Evolutionary conservation across 1,140 invertebrate species (phyloP).

Genomic region (Pentalonia nigronervosa): DNA sequence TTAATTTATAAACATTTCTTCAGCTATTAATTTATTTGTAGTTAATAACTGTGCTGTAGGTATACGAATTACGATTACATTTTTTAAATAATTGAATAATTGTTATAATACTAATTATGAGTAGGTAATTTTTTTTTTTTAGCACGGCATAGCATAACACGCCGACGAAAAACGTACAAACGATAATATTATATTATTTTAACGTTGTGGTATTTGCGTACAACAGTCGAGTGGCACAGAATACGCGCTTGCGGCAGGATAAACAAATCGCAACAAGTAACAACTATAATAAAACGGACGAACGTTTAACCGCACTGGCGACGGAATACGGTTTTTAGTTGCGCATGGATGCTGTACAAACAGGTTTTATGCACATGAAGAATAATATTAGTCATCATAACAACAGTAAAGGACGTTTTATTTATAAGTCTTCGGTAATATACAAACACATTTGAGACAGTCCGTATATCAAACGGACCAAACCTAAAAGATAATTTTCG

Average conservation of each 20-base stretch:
- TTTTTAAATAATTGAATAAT: not conserved
- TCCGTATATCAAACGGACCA: not conserved
- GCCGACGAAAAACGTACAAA: not conserved
- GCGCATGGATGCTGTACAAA: slow-evolving; percentile 48
- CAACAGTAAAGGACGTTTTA: slow-evolving; percentile 55
- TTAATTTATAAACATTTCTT: not conserved
- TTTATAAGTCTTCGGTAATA: slow-evolving; percentile 52
- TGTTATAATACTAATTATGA: too few relatives aligned
- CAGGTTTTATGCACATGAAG: slow-evolving; percentile 54
- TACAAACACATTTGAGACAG: slow-evolving; percentile 16
- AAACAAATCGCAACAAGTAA: slow-evolving; percentile 3
- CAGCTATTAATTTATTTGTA: not conserved
- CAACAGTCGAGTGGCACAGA: not conserved
- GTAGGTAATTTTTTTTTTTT: not conserved
- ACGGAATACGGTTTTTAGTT: slow-evolving; percentile 25
- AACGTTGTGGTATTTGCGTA: not conserved
- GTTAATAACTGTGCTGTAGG: not conserved
- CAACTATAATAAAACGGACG: not conserved
- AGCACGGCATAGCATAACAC: not conserved
- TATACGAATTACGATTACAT: not conserved
- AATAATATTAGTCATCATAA: slow-evolving; percentile 52
- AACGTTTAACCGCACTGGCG: slow-evolving; percentile 33
- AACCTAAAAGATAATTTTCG: slow-evolving; percentile 10
- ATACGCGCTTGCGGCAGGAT: not conserved
- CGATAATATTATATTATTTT: not conserved